Conservation (phyloP, 2,888 invertebrate species). For the Cryptus armator region DNA sequence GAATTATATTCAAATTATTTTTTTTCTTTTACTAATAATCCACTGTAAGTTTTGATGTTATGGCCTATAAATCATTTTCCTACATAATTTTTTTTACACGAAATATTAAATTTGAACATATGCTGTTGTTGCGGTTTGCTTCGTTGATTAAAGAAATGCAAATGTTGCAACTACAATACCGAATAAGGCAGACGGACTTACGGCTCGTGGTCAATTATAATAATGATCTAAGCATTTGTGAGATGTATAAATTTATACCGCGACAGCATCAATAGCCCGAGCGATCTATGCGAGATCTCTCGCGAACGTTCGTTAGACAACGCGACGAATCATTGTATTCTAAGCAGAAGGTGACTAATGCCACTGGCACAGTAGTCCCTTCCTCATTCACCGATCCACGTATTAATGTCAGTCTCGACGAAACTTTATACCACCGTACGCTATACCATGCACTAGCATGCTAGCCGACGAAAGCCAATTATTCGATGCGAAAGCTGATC, state of each 20-base stretch:
- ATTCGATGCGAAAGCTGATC: conserved; percentile 41
- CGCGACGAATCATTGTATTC: conserved; percentile 58
- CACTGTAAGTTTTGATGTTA: no score
- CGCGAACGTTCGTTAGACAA: conserved; percentile 19
- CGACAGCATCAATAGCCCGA: conserved; percentile 40
- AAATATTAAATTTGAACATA: no score
- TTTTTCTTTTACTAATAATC: no score
- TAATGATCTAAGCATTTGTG: conserved; percentile 52
- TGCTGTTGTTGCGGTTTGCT: no score
- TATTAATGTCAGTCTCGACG: conserved; percentile 29
- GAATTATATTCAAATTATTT: no score
- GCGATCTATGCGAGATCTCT: conserved; percentile 45
- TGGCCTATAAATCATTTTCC: no score
- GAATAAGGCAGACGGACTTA: conserved; percentile 30
- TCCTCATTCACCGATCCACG: conserved; percentile 46
- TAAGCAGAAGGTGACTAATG: conserved; percentile 63
- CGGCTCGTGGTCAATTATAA: conserved; percentile 47
- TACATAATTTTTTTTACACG: background rate
- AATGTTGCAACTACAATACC: background rate
- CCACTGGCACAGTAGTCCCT: conserved; percentile 40
- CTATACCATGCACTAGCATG: background rate
- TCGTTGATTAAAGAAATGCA: no score
- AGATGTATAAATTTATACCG: conserved; percentile 26
- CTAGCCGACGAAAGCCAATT: conserved; percentile 37
- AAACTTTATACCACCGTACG: conserved; percentile 42